Conservation (phyloP, 2,113 vertebrate species). For the Neofelis nebulosa region DNA sequence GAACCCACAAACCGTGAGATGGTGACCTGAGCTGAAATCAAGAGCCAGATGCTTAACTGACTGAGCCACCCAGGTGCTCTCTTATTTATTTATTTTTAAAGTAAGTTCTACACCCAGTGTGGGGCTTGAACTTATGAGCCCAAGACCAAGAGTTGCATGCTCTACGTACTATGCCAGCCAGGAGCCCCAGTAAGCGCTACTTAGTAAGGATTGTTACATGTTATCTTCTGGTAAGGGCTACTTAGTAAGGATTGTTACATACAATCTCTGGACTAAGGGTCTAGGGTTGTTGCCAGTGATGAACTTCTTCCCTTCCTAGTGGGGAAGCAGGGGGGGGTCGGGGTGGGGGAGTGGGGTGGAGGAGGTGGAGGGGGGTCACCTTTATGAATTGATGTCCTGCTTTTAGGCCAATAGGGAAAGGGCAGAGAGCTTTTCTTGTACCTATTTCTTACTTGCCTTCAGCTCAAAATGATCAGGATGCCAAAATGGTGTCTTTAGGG, state of each 20-base stretch:
- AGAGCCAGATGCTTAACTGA: too few species aligned
- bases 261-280: not conserved
- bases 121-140: not conserved
- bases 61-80: too few species aligned
- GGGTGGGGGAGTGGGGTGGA: fast-evolving
- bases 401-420: not conserved
- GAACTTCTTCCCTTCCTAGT: not conserved
- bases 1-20: too few species aligned
- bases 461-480: not conserved
- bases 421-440: not conserved
- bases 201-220: not conserved
- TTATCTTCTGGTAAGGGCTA: not conserved
- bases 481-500: not conserved
- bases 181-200: not conserved
- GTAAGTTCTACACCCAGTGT: not conserved
- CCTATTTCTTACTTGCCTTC: not conserved
- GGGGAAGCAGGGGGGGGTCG: not conserved
- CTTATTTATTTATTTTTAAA: not conserved
- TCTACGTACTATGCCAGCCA: not conserved
- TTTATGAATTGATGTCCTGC: not conserved
- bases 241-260: not conserved
- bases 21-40: too few species aligned
- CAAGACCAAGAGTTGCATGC: not conserved
- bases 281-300: not conserved
- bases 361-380: not conserved